Percentiles rank a stretch among this genome's conserved stretches.
These are phyloP conservation scores for Phallusia fumigata DNA, from an alignment of 23 tunicate genomes.

Conservation along the genomic window DNA sequence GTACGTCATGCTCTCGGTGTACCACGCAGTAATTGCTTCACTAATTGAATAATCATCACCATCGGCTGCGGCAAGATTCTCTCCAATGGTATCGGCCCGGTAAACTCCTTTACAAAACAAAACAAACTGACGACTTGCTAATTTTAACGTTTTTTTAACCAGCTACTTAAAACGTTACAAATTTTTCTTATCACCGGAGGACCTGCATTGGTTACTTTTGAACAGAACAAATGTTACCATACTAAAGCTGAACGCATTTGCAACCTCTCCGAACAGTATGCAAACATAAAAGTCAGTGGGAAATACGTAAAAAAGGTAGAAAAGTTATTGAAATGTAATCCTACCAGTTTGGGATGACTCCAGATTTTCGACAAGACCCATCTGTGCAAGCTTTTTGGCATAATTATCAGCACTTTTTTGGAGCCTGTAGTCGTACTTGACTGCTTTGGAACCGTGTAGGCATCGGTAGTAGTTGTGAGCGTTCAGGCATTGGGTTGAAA, in stretches of 20 bases:
- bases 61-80: slow-evolving; percentile 6
- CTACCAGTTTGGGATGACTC: not conserved
- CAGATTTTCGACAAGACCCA: not conserved
- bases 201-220: not conserved
- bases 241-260: too few species aligned
- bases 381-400: slow-evolving; percentile 9
- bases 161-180: not conserved
- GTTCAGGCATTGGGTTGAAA: slow-evolving; percentile 27
- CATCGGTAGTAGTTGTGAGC: slow-evolving; percentile 41
- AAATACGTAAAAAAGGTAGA: too few species aligned
- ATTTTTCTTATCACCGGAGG: not conserved
- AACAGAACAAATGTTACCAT: too few species aligned
- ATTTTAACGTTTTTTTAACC: too few species aligned
- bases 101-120: not conserved
- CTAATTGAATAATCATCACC: slow-evolving; percentile 9
- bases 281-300: too few species aligned
- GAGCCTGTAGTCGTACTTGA: slow-evolving; percentile 16
- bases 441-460: slow-evolving; percentile 23
- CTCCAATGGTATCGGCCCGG: slow-evolving; percentile 7
- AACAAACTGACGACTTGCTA: too few species aligned
- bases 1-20: slow-evolving; percentile 22
- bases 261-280: too few species aligned
- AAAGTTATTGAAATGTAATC: not conserved
- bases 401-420: slow-evolving; percentile 23
- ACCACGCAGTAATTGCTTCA: slow-evolving; percentile 34